Evolutionary conservation across 2,888 invertebrate species (phyloP).

Genomic region (Cryptocephalus moraei): DNA sequence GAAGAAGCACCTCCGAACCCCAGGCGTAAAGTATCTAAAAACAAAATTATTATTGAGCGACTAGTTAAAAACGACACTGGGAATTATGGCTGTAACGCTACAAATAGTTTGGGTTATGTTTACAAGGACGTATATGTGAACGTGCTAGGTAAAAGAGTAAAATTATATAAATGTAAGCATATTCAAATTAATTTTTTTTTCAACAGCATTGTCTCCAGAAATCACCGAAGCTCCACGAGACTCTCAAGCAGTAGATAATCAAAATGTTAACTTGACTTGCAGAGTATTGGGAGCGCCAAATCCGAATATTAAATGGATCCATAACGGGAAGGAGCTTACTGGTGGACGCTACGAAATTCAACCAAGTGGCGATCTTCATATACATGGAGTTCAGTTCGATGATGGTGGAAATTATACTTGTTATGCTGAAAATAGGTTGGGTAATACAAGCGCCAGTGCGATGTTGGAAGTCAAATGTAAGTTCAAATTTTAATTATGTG

Average conservation of each 20-base stretch:
- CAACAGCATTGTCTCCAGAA: constrained; percentile 70
- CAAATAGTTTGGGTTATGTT: constrained; percentile 95
- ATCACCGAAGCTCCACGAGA: constrained; percentile 77
- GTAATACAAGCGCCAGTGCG: constrained; percentile 70
- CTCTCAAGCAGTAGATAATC: constrained; percentile 73
- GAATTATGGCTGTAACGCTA: constrained; percentile 98
- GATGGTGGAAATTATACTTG: constrained; percentile 92
- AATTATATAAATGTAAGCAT: not conserved
- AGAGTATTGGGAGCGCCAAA: constrained; percentile 93
- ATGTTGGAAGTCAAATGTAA: constrained; percentile 72
- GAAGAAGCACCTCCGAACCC: constrained; percentile 59
- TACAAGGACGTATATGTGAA: constrained; percentile 97
- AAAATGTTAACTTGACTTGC: constrained; percentile 73
- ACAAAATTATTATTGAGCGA: constrained; percentile 66
- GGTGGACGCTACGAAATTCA: constrained; percentile 80
- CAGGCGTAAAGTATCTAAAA: constrained; percentile 57
- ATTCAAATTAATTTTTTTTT: not conserved
- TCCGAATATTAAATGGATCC: constrained; percentile 87
- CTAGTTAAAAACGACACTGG: constrained; percentile 85
- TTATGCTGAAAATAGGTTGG: constrained; percentile 86
- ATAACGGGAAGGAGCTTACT: constrained; percentile 72
- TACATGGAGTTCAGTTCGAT: constrained; percentile 70
- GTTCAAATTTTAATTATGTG: constrained; percentile 11
- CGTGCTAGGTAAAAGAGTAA: constrained; percentile 63
- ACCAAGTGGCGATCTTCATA: constrained; percentile 70